Base-by-base conservation (phyloP, 30 jellyfish, hydroid and myxozoan genomes). In the Hydractinia symbiolongicarpus region DNA sequence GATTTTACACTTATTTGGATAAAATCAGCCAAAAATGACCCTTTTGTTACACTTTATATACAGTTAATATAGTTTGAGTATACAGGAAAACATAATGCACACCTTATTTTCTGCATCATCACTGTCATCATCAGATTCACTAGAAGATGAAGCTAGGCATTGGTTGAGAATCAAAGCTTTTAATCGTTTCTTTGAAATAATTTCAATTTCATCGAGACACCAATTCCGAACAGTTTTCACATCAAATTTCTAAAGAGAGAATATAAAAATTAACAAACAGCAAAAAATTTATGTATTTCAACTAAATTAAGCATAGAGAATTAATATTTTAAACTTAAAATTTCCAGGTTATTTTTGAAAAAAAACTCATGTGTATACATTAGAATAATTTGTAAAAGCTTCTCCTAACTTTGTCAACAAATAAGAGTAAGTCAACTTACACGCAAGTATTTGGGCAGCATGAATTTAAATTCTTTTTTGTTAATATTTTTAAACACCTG, bases 141-240 rank as follows among this genome's bases (percentile, higher is more conserved):
- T 84, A 5, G 88, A 53, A 10, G 86, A 89, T 16, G 95, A 77
- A 5, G 95, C 81, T 15, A 84, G 57, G 4, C 54, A 14, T 50
- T 73, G 82, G 14, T 61, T 70, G 5, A 73, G 54, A 57, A 93
- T 20, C 62, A 81, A 30, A 40, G 94, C 78, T 57, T 19, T 19
- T 54, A 93, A 86, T 58, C 84, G 71, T 50, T 66, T 83, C 55
- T 83, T 71, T 54, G 98, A 87, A 11, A 83, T 78, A 13, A 64
- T 81, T 73, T 81, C 89, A 15, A 93, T 66, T 66, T 93, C 98
- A 51, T 79, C 89, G 1, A 87, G 58, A 68, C 98, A 93, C 98
- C 98, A 93, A 50, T 77, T 67, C 57, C 93, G 89, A 7, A 87
- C 96, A 55, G 84, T 91, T 55, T 87, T 86, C 20, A 84, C 78